Base-by-base conservation (phyloP, 2,113 vertebrate genomes). In the Triplophysa rosa region DNA sequence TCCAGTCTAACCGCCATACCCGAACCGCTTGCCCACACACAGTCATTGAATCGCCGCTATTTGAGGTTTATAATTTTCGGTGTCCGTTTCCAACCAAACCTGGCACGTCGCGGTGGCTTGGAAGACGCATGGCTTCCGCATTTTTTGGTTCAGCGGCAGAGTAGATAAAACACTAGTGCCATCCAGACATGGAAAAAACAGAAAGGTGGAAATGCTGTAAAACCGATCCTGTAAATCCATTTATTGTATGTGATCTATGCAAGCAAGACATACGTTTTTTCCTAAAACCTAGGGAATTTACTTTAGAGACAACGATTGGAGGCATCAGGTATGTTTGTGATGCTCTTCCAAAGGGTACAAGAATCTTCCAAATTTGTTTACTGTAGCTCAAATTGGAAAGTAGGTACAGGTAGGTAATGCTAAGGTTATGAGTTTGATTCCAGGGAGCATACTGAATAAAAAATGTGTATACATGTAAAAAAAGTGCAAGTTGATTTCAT, bases 21-120 rank as follows among this genome's bases (percentile, higher is more conserved):
- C 56, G 1, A 65, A 52, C 24, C 13, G 3, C 71, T 47, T 29
- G 8, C 58, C 37, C 68, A 54, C 59, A 10, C 23, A 21, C 29
- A n/a, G 19, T 21, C 19, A 58, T 58, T 21, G 6, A 58, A n/a
- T 58, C 54, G 17, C 49, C 8, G 54, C 54, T 58, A 58, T 58
- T 58, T 58, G 54, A 21, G 19, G 19, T 9, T 58, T 58, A 21
- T 17, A 6, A 21, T 21, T 58, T 56, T 58, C 54, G 6, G 16
- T 21, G 8, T 26, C 23, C n/a, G 16, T 24, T 73, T 73, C 54
- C 26, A 70, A 37, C 67, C 45, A 69, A 69, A 26, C 56, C 37
- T 63, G 58, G 10, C 5, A 58, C 8, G 19, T 58, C 16, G 19
- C 54, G 7, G n/a, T 21, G 8, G 61, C 47, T 29, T 19, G 14